Percentiles rank a stretch among this genome's conserved stretches.
Evolutionary conservation across 2,888 invertebrate species (phyloP).

Genomic region (Limnephilus auricula): DNA sequence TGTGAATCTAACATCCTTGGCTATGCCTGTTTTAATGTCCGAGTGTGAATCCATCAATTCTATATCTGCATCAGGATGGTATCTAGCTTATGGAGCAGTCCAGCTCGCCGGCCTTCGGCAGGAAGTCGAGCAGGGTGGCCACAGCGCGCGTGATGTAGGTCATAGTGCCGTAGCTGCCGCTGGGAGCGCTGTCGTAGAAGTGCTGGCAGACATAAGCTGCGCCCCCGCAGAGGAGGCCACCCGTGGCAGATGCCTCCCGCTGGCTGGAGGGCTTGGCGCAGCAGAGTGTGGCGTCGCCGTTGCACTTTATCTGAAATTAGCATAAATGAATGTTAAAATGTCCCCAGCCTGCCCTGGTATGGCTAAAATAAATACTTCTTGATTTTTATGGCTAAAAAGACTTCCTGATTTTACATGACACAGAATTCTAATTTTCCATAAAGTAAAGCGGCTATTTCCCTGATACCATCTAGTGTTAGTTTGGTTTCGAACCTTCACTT

Average conservation of each 20-base stretch:
- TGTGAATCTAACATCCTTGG: background rate
- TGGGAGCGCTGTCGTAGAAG: constrained; percentile 98
- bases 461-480: too few species aligned
- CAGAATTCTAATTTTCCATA: too few species aligned
- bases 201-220: constrained; percentile 97
- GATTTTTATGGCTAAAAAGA: too few species aligned
- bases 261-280: constrained; percentile 88
- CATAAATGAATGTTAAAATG: constrained; percentile 54
- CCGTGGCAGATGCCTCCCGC: constrained; percentile 78
- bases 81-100: constrained; percentile 87
- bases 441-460: too few species aligned
- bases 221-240: constrained; percentile 90
- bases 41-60: background rate
- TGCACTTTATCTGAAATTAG: constrained; percentile 84
- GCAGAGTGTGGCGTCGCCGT: constrained; percentile 95
- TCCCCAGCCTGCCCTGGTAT: background rate
- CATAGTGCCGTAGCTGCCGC: constrained; percentile 98
- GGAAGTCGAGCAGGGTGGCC: constrained; percentile 84
- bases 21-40: background rate
- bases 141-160: constrained; percentile 94
- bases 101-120: constrained; percentile 87
- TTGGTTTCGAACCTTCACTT: too few species aligned
- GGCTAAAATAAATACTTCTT: too few species aligned
- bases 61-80: background rate
- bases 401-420: too few species aligned